Percentiles rank a stretch among this genome's conserved stretches.
These are phyloP conservation scores for Drosophila ambigua DNA, from an alignment of 1,140 invertebrate genomes.

Conservation along the genomic window DNA sequence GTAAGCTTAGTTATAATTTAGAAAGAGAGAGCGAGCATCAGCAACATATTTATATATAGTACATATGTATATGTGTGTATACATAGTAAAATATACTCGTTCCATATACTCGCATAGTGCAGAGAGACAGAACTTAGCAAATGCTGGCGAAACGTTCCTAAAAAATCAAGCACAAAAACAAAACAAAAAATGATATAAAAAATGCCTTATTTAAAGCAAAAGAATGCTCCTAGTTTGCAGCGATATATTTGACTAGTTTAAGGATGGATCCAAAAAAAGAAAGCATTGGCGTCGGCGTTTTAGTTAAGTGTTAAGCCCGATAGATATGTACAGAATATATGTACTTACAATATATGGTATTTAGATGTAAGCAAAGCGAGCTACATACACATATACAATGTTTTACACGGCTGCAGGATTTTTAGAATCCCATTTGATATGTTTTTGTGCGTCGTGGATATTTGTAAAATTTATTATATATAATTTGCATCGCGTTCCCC, in stretches of 20 bases:
- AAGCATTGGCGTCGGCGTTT: constrained; percentile 25
- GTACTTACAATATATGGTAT: neutral
- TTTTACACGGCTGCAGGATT: constrained; percentile 10
- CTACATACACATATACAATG: constrained; percentile 31
- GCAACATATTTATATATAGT: constrained; percentile 45
- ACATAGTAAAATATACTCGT: constrained; percentile 50
- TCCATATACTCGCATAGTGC: constrained; percentile 24
- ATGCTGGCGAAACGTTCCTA: constrained; percentile 73
- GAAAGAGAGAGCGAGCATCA: constrained; percentile 47
- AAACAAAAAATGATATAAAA: constrained; percentile 39
- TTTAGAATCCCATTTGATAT: constrained; percentile 8
- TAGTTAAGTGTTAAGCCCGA: constrained; percentile 47
- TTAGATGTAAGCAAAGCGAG: constrained; percentile 38
- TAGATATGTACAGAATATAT: constrained; percentile 10
- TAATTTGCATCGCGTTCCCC: constrained; percentile 59
- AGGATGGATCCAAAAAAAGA: constrained; percentile 28
- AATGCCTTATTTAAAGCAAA: constrained; percentile 75
- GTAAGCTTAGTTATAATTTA: constrained; percentile 78
- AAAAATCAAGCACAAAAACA: constrained; percentile 51
- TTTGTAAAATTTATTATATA: constrained; percentile 32
- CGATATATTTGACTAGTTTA: constrained; percentile 47
- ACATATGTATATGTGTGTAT: constrained; percentile 39
- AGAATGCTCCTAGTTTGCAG: constrained; percentile 75
- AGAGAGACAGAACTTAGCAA: constrained; percentile 61
- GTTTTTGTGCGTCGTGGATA: constrained; percentile 21